phyloP scores from a whole-genome alignment of 2,888 invertebrate genomes.

The Cynaeus angustus region DNA sequence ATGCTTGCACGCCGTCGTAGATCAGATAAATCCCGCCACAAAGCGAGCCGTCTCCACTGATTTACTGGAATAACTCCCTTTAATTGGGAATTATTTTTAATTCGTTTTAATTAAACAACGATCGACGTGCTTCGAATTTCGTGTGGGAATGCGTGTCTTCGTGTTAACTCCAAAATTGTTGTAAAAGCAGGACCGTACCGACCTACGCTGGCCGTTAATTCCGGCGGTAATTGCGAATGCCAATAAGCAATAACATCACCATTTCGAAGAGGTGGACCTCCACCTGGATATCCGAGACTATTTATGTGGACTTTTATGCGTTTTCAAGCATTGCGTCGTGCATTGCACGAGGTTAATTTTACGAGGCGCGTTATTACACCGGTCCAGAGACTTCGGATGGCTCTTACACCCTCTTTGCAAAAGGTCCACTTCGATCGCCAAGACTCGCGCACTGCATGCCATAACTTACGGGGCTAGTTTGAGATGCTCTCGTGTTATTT shows the following conservation, averaged over 20 bases:
- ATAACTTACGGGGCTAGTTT: constrained; percentile 68
- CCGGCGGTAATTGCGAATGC: constrained; percentile 66
- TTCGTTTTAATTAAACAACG: constrained; percentile 10
- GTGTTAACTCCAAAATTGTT: constrained; percentile 1
- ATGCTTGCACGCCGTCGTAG: constrained; percentile 22
- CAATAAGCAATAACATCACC: constrained; percentile 64
- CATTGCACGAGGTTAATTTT: constrained; percentile 67
- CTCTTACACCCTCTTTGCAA: constrained; percentile 50
- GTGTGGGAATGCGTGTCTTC: not conserved
- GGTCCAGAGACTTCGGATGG: constrained; percentile 38
- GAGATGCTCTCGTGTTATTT: constrained; percentile 65
- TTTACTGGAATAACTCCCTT: constrained; percentile 21
- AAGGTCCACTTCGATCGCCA: constrained; percentile 55
- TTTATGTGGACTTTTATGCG: constrained; percentile 71
- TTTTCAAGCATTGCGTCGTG: constrained; percentile 67
- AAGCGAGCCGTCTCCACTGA: constrained; percentile 22
- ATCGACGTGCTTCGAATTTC: constrained; percentile 7
- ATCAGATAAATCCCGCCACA: constrained; percentile 29
- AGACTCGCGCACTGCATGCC: constrained; percentile 58
- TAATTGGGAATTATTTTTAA: constrained; percentile 38
- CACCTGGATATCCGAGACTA: constrained; percentile 70
- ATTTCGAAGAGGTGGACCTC: constrained; percentile 62
- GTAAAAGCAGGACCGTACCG: constrained; percentile 20
- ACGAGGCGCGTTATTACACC: constrained; percentile 67
- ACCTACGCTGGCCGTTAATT: constrained; percentile 57